Conservation (phyloP, 2,113 vertebrate genomes). For the Cricetomys ansorgei region DNA sequence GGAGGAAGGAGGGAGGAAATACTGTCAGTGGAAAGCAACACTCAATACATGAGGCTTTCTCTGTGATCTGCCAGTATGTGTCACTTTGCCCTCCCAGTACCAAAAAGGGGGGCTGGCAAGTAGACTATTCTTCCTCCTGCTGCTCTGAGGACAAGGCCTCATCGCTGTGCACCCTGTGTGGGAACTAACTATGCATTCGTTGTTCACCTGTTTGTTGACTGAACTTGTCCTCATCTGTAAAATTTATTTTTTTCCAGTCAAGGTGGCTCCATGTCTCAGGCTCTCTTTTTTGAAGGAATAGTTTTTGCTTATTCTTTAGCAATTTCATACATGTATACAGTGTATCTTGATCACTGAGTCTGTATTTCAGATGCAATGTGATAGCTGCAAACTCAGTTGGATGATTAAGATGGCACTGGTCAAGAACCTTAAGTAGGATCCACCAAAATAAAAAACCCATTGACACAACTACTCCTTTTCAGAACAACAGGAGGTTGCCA, state of each 20-base stretch:
- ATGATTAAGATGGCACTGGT: constrained; percentile 29
- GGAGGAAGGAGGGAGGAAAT: neutral
- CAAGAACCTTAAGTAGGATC: neutral
- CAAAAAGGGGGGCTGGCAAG: too few species aligned
- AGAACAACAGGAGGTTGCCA: neutral
- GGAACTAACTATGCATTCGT: neutral
- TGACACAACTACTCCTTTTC: neutral
- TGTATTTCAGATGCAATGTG: constrained; percentile 28
- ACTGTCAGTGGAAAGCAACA: neutral
- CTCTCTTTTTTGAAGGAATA: neutral
- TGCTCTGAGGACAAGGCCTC: neutral
- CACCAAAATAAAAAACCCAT: constrained; percentile 13
- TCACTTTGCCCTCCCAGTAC: neutral
- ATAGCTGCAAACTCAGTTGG: constrained; percentile 44
- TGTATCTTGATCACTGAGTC: neutral
- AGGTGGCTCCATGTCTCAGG: neutral
- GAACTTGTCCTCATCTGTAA: neutral
- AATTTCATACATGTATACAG: neutral
- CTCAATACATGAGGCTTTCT: accelerated
- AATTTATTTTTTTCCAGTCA: neutral
- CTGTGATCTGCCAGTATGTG: accelerated
- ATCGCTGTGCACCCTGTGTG: neutral
- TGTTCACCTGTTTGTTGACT: neutral
- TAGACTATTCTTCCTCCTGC: neutral
- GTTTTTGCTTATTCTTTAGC: neutral